phyloP scores from a whole-genome alignment of 2,888 invertebrate species.

The Cylindroiulus punctatus region DNA sequence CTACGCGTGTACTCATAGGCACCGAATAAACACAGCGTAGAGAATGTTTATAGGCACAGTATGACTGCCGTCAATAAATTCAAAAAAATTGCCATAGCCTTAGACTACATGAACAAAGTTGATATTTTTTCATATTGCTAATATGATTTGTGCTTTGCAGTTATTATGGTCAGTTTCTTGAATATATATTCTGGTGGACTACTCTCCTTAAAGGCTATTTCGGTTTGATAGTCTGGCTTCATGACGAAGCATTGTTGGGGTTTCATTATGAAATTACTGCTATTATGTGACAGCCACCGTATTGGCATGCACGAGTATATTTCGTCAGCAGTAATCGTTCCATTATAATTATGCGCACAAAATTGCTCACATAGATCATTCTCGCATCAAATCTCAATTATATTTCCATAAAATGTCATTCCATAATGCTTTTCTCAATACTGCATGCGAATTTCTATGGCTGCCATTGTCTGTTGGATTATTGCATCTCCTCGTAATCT shows the following conservation, averaged over 20 bases:
- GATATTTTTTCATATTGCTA: background rate
- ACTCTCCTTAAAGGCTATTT: background rate
- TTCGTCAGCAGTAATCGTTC: constrained; percentile 35
- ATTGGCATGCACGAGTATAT: constrained; percentile 26
- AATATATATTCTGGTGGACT: background rate
- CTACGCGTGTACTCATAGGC: background rate
- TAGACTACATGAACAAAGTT: background rate
- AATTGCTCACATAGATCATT: constrained; percentile 34
- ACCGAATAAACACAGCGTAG: background rate
- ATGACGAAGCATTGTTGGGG: background rate
- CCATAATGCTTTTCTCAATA: constrained; percentile 17
- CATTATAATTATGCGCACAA: constrained; percentile 37
- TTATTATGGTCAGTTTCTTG: background rate
- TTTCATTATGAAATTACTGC: constrained; percentile 18
- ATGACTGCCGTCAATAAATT: background rate
- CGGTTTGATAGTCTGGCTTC: background rate
- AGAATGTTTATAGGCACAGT: background rate
- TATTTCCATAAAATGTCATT: constrained; percentile 41
- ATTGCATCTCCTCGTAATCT: constrained; percentile 40
- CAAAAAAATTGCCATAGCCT: background rate
- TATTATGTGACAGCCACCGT: background rate
- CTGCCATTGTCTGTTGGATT: constrained; percentile 28
- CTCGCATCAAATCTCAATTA: constrained; percentile 45
- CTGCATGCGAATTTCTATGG: background rate
- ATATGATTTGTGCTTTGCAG: background rate